Evolutionary conservation across 2,113 vertebrate species (phyloP), one percentile per base, ranked within the genome.

Genomic region (Lynx canadensis): DNA sequence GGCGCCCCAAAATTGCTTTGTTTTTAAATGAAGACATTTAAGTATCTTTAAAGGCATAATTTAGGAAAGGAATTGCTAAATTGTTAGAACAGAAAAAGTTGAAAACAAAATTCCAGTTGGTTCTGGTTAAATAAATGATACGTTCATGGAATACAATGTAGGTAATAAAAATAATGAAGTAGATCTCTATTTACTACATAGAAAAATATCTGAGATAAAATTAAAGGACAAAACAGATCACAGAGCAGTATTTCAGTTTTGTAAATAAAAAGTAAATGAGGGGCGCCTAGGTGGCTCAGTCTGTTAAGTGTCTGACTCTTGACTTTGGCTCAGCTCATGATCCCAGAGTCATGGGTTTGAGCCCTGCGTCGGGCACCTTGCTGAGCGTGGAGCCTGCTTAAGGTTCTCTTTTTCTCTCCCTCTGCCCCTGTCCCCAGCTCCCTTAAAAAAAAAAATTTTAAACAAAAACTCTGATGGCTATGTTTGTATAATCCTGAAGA

Each of bases 61-160:
- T 97, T 96, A 81, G 84, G 55, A 48, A 86, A 86, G 23, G 21
- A 97, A 87, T 83, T 94, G 27, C 9, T 89, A 36, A 19, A 71
- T 63, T 95, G 76, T 55, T 92, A 94, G 19, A 89, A 80, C 18
- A 55, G 50, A 57, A 91, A 91, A 96, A 95, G 55, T 45, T 87
- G 23, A 57, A 60, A 96, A 88, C 5, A 79, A 10, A 68, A 84
- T 5, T 95, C 45, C n/a, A 52, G 2, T 95, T 92, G 23, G 63
- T 60, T 94, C 14, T 92, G 60, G 8, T 80, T 95, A 81, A 87
- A 50, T 92, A 69, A 93, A 33, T 89, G 89, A 33, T 90, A 57
- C 38, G 23, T 81, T 23, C 3, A 13, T 63, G n/a, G 31, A 84
- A 55, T 85, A 84, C 1, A 57, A 4, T 63, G 11, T 31, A 76